Percentiles rank a stretch among this genome's conserved stretches.
phyloP scores from a whole-genome alignment of 37 sponge, comb jelly and placozoan species.

The Axinella damicornis region DNA sequence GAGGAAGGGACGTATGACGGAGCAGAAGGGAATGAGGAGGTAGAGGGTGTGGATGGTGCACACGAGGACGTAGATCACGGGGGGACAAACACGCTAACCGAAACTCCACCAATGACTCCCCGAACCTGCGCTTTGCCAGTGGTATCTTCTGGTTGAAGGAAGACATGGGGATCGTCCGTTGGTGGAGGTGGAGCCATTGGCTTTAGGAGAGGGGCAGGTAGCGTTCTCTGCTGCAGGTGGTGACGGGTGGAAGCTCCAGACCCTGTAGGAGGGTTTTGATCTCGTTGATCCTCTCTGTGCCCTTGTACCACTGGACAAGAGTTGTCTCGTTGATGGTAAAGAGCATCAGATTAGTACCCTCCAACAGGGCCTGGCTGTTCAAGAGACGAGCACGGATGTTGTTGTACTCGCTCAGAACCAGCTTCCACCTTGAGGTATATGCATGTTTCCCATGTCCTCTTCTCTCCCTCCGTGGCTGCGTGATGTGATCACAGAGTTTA shows the following conservation, averaged over 20 bases:
- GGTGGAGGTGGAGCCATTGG: slow-evolving; percentile 40
- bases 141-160: slow-evolving; percentile 16
- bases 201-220: not conserved
- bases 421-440: not conserved
- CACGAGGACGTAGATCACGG: too few relatives aligned
- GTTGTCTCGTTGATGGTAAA: not conserved
- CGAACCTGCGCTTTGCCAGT: slow-evolving; percentile 10
- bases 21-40: not conserved
- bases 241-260: not conserved
- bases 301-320: not conserved
- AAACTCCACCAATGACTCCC: too few relatives aligned
- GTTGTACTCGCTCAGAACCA: not conserved
- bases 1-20: not conserved
- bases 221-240: too few relatives aligned
- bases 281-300: not conserved
- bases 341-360: not conserved
- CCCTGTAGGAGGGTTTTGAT: not conserved
- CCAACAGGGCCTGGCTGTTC: not conserved
- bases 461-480: not conserved
- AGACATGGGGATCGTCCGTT: not conserved
- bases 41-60: too few relatives aligned
- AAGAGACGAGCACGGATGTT: not conserved
- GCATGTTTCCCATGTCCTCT: too few relatives aligned
- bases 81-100: too few relatives aligned
- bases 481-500: not conserved